Evolutionary conservation across 1,140 invertebrate genomes (phyloP).

Genomic region (Cryptotermes secundus): DNA sequence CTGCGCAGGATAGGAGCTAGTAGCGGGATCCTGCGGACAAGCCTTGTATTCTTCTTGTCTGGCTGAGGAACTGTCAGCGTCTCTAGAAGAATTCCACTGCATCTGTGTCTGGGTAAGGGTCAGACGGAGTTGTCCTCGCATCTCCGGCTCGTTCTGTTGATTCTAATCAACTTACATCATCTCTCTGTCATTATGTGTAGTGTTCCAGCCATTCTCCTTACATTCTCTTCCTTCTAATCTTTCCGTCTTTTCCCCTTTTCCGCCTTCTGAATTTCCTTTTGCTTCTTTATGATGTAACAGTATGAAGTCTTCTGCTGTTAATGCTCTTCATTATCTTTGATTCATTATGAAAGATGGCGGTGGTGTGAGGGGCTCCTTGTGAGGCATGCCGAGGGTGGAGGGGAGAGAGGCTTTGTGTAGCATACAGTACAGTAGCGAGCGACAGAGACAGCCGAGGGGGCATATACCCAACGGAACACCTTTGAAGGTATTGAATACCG

Average conservation of each 20-base stretch:
- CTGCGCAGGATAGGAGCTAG: too few relatives aligned
- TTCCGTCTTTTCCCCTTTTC: not conserved
- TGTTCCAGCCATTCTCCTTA: not conserved
- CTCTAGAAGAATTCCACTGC: too few relatives aligned
- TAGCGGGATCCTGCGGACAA: too few relatives aligned
- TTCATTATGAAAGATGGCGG: constrained; percentile 7
- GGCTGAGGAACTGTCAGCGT: too few relatives aligned
- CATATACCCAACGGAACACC: not conserved
- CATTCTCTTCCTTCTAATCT: not conserved
- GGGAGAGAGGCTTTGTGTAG: not conserved
- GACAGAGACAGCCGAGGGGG: not conserved
- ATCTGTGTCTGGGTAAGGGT: too few relatives aligned
- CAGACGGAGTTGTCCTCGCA: too few relatives aligned
- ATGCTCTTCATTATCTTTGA: not conserved
- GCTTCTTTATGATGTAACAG: not conserved
- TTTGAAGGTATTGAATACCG: not conserved
- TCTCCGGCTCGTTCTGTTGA: not conserved
- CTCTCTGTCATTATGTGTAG: not conserved
- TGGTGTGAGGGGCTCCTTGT: not conserved
- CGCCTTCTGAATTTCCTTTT: not conserved
- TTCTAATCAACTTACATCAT: not conserved
- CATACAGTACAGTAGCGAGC: not conserved
- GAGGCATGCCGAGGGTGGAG: not conserved
- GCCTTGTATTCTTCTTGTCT: too few relatives aligned
- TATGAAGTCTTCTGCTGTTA: not conserved